Base-by-base conservation (phyloP, 2,888 invertebrate genomes). In the Perizoma affinitatum region DNA sequence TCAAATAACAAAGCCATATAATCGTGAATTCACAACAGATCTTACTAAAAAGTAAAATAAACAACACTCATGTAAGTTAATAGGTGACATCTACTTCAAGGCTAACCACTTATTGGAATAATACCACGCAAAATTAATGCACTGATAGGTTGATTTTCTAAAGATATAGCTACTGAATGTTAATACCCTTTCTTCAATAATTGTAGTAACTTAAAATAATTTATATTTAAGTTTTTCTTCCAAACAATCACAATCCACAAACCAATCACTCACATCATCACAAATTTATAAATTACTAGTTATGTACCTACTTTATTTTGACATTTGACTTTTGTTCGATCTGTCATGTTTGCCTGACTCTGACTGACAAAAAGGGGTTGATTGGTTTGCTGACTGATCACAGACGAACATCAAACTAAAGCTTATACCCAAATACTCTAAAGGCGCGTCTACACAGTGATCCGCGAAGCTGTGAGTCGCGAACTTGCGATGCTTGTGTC, bases 11-110 rank as follows among this genome's bases (percentile, higher is more conserved):
- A 88, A 90, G 90, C 92, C 92, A 92, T 92, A 92, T 90, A 92
- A 90, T 86, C 86, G 82, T 86, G 74, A 86, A 88, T 87, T 84
- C 79, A 76, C 81, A 76, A 85, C 87, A 87, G 88, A 88, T 90
- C 84, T 79, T 78, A 84, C 89, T 91, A 91, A 89, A 91, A 86
- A 87, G 83, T 89, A 87, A 90, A 91, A 90, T 92, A 91, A 92
- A 92, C 90, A 92, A 90, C 88, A 90, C 90, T 90, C 87, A 88
- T 90, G 80, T 85, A 82, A 80, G 79, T 80, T 86, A 87, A 83
- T 87, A 88, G 82, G 83, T 92, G 92, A 90, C 91, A 92, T 90
- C 86, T 86, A 90, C 87, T 92, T 92, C 92, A 92, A 92, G 92
- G 92, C 92, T 92, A 92, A 91, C 92, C 84, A 91, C 87, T 89